These are phyloP conservation scores for Alloscopus bannaensis DNA, from an alignment of 2,888 invertebrate genomes.

Conservation along the genomic window DNA sequence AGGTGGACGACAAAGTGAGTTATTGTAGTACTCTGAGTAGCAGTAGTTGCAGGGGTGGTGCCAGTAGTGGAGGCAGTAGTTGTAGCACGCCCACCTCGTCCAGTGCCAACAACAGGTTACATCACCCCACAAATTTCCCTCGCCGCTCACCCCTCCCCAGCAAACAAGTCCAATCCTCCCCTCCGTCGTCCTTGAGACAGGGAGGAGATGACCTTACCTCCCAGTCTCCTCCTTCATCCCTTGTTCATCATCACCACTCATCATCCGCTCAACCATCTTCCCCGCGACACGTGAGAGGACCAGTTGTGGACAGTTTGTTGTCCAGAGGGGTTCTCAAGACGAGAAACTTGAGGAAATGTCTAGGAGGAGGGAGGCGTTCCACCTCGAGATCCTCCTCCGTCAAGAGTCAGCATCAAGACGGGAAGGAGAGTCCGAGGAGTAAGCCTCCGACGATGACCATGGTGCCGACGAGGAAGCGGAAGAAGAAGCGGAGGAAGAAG, in stretches of 20 bases:
- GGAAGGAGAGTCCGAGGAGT: background rate
- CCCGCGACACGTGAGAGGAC: constrained; percentile 16
- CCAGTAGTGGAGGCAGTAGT: constrained; percentile 22
- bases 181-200: background rate
- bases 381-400: constrained; percentile 52
- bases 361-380: constrained; percentile 45
- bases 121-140: constrained; percentile 24
- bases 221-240: background rate
- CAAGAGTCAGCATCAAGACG: constrained; percentile 37
- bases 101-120: constrained; percentile 34
- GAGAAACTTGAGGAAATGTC: constrained; percentile 41
- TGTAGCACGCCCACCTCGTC: constrained; percentile 15
- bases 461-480: constrained; percentile 48
- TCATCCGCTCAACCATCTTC: constrained; percentile 3
- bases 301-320: background rate
- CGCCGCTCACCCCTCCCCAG: background rate
- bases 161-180: constrained; percentile 25
- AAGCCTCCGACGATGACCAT: background rate
- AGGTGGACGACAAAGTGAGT: constrained; percentile 35
- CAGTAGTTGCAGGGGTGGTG: constrained; percentile 13
- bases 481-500: constrained; percentile 28
- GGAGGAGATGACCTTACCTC: background rate
- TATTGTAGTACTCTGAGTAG: constrained; percentile 34
- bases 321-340: constrained; percentile 35
- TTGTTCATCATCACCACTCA: background rate